phyloP scores from a whole-genome alignment of 2,113 vertebrate species.

The Ivindomyrus marchei region DNA sequence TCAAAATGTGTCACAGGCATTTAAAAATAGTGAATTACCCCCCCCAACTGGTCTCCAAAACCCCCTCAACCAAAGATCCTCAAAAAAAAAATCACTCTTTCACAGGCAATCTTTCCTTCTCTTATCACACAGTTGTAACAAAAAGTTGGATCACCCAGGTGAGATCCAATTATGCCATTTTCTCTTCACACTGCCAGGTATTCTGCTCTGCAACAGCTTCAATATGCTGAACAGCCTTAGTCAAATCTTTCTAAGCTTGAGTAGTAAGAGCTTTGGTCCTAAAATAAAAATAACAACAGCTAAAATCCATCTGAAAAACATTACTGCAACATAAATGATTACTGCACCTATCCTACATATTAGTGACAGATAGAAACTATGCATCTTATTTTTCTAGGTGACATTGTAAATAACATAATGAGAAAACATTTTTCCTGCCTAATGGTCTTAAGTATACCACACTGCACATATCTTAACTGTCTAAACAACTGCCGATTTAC shows the following conservation, averaged over 20 bases:
- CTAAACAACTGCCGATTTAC: neutral
- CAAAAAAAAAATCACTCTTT: constrained; percentile 10
- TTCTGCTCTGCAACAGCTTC: neutral
- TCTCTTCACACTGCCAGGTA: neutral
- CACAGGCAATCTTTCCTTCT: neutral
- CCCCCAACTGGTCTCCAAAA: neutral
- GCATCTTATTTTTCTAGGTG: neutral
- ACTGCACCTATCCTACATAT: neutral
- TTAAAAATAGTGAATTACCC: constrained; percentile 25
- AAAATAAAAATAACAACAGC: neutral
- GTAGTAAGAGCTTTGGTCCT: neutral
- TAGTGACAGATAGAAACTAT: neutral
- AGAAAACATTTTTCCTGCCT: neutral
- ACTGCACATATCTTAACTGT: neutral
- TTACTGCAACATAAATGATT: neutral
- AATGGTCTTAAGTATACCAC: neutral
- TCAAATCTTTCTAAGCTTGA: neutral
- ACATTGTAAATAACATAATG: neutral
- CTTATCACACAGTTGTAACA: constrained; percentile 10
- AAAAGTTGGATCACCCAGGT: constrained; percentile 5
- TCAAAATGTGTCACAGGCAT: constrained; percentile 27
- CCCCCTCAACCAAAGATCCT: constrained; percentile 8
- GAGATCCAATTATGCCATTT: neutral
- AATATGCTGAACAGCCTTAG: neutral
- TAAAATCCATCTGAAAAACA: neutral